phyloP scores from a whole-genome alignment of 2,888 invertebrate species.

The Lithodes maja region DNA sequence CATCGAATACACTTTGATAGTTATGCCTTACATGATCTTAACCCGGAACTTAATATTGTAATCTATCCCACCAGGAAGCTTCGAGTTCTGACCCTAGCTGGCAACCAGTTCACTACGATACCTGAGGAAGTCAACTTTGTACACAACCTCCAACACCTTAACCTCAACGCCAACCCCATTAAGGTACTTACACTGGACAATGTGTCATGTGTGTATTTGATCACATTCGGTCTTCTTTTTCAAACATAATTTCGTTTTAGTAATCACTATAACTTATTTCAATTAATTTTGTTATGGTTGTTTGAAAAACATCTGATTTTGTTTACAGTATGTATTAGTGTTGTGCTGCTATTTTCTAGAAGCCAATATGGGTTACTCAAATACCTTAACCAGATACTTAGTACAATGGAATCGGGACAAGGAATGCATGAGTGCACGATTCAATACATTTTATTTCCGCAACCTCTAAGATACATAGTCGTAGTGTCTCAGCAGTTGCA shows the following conservation, averaged over 20 bases:
- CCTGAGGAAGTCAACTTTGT: constrained; percentile 44
- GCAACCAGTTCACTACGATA: constrained; percentile 37
- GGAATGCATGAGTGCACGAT: no score
- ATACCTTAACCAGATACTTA: no score
- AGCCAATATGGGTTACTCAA: no score
- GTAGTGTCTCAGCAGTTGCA: no score
- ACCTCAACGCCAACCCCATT: constrained; percentile 60
- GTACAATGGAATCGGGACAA: no score
- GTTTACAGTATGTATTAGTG: no score
- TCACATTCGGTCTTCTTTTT: background rate
- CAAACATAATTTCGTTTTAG: background rate
- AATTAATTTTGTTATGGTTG: background rate
- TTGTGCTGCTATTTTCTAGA: no score
- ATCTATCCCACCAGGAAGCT: constrained; percentile 25
- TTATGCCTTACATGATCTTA: no score
- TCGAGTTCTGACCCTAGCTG: constrained; percentile 47
- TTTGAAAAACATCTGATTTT: background rate
- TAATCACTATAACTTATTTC: background rate
- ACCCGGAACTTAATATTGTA: background rate
- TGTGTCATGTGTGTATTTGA: no score
- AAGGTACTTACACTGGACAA: background rate
- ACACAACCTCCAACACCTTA: constrained; percentile 35
- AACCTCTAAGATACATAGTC: no score
- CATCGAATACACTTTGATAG: no score
- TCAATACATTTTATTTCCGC: no score